phyloP scores from a whole-genome alignment of 2,888 invertebrate genomes.

The Drosophila ustulata region DNA sequence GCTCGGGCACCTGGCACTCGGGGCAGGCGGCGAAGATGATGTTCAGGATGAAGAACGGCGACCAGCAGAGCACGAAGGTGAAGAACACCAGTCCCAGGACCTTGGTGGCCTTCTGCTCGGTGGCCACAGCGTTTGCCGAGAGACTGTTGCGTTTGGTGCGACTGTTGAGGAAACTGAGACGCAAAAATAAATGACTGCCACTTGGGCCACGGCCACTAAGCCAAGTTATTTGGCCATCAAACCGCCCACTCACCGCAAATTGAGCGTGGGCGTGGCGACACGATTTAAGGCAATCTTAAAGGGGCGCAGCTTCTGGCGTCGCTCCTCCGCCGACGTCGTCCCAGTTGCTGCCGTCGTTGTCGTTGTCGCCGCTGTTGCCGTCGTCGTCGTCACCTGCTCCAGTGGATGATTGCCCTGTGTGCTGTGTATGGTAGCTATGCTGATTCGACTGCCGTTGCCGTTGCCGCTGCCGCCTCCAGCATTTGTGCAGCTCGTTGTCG shows the following conservation, averaged over 20 bases:
- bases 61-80: slow-evolving; percentile 96
- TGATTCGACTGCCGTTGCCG: slow-evolving; percentile 50
- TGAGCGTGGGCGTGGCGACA: slow-evolving; percentile 87
- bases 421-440: slow-evolving; percentile 62
- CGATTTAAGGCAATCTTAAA: slow-evolving; percentile 88
- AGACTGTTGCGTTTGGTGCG: slow-evolving; percentile 89
- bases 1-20: slow-evolving; percentile 90
- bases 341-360: slow-evolving; percentile 85
- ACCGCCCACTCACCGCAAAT: slow-evolving; percentile 84
- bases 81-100: slow-evolving; percentile 94
- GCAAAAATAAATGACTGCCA: slow-evolving; percentile 7
- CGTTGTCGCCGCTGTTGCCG: slow-evolving; percentile 86
- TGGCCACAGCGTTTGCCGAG: slow-evolving; percentile 93
- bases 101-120: slow-evolving; percentile 98
- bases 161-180: slow-evolving; percentile 88
- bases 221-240: not conserved
- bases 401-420: slow-evolving; percentile 53
- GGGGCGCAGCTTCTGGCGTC: slow-evolving; percentile 87
- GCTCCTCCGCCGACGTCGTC: slow-evolving; percentile 87
- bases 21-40: slow-evolving; percentile 94
- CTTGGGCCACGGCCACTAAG: not conserved
- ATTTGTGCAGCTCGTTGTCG: slow-evolving; percentile 63
- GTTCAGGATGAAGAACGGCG: slow-evolving; percentile 95
- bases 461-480: slow-evolving; percentile 86
- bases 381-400: slow-evolving; percentile 67